These are phyloP conservation scores for Melieria crassipennis DNA, from an alignment of 2,888 invertebrate species.

Conservation along the genomic window DNA sequence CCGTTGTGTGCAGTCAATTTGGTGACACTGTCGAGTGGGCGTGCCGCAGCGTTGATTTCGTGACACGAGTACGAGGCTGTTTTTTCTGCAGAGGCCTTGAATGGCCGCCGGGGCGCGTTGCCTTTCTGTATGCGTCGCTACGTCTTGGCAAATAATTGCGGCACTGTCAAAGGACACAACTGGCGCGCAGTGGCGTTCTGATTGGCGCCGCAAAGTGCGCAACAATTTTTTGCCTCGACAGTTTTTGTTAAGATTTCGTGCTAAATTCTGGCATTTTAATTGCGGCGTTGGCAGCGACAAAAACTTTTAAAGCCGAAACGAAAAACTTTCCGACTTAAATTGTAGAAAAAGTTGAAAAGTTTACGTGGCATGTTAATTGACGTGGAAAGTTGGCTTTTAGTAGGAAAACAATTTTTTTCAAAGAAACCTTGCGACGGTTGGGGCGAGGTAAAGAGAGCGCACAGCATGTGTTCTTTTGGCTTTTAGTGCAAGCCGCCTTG, in stretches of 20 bases:
- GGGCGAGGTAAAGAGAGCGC: too few relatives aligned
- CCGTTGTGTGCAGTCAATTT: constrained; percentile 9
- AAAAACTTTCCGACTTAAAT: background rate
- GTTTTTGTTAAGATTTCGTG: constrained; percentile 4
- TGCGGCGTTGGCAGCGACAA: background rate
- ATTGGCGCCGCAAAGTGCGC: constrained; percentile 1
- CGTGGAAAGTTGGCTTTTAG: constrained; percentile 19
- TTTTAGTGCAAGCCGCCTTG: too few relatives aligned
- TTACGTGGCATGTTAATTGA: constrained; percentile 32
- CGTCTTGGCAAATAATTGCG: background rate
- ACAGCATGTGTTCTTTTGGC: too few relatives aligned
- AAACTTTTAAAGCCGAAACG: background rate
- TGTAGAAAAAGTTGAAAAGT: too few relatives aligned
- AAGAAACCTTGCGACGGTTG: too few relatives aligned
- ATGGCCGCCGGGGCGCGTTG: background rate
- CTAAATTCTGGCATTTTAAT: constrained; percentile 11
- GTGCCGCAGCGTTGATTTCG: background rate
- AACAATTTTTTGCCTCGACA: constrained; percentile 1
- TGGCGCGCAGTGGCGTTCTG: too few relatives aligned
- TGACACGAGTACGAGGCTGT: too few relatives aligned
- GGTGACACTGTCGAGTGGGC: constrained; percentile 13
- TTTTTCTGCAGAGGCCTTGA: background rate
- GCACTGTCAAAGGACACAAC: background rate
- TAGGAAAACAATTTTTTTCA: too few relatives aligned
- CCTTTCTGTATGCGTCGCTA: background rate